Evolutionary conservation across 2,888 invertebrate species (phyloP).

Genomic region (Drosophila maculinotata): DNA sequence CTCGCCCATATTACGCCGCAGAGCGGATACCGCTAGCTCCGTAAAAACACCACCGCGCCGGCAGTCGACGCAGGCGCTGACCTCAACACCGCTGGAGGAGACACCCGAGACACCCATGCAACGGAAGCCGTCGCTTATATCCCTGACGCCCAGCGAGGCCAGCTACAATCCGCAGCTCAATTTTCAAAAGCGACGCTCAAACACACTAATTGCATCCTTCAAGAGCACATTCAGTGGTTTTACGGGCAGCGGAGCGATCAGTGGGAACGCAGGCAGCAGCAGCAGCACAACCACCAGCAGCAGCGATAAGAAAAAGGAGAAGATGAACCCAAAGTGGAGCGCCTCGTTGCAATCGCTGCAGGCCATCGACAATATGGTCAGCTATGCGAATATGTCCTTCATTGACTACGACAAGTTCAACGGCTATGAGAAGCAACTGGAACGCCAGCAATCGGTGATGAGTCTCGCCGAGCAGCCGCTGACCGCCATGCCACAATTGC

Average conservation of each 20-base stretch:
- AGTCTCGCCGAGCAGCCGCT: conserved; percentile 73
- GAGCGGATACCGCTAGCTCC: conserved; percentile 53
- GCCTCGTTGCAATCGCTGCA: conserved; percentile 86
- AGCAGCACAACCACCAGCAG: conserved; percentile 45
- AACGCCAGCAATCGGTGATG: conserved; percentile 79
- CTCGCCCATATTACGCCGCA: conserved; percentile 55
- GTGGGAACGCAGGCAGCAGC: conserved; percentile 9
- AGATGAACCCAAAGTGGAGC: conserved; percentile 85
- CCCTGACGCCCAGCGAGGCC: conserved; percentile 52
- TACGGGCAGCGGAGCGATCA: conserved; percentile 6
- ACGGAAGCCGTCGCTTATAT: conserved; percentile 65
- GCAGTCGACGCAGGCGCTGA: conserved; percentile 60
- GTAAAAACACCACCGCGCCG: conserved; percentile 62
- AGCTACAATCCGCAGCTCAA: conserved; percentile 76
- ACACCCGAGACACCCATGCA: conserved; percentile 15
- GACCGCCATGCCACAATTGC: conserved; percentile 10
- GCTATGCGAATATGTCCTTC: conserved; percentile 87
- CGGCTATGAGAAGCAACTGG: conserved; percentile 84
- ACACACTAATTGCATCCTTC: conserved; percentile 81
- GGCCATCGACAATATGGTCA: conserved; percentile 86
- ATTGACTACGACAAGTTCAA: conserved; percentile 87
- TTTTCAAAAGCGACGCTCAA: conserved; percentile 82
- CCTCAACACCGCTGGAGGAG: conserved; percentile 75
- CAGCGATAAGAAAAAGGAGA: conserved; percentile 81
- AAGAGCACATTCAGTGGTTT: conserved; percentile 76